Evolutionary conservation across 2,888 invertebrate genomes (phyloP), one percentile per base, ranked within the genome.

Genomic region (Tenthredo distinguenda): DNA sequence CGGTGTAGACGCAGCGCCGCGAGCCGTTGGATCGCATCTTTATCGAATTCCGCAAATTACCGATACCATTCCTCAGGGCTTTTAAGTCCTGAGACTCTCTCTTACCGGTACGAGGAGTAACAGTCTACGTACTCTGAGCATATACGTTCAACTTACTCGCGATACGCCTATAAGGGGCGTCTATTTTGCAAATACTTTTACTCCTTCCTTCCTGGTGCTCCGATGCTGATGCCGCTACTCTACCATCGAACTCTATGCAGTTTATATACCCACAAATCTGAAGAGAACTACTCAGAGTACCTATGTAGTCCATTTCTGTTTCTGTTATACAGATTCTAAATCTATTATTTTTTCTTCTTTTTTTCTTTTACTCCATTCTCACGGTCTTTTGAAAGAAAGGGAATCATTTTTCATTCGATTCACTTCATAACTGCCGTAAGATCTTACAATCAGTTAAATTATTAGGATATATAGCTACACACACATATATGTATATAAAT

Each of bases 31-130:
- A 58, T 84, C 58, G 84, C 83, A 74, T 86, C 87, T 87, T 88
- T 88, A 89, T 88, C 85, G 87, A 82, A 88, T 88, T 88, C 89
- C 87, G 87, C 85, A 87, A 89, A 88, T 88, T 88, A 87, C 86
- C 89, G 87, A 88, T 89, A 88, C 86, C 86, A 82, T 84, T 62
- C 50, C 26, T 76, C 72, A 76, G 37, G 77, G 84, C 83, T 81
- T 83, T 83, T 71, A 71, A 65, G 43, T 68, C 71, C 47, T n/a
- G 47, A 50, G 47, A 34, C 21, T 62, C 81, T 62, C 81, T 37
- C 12, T 21, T 21, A 7, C 15, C 77, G 34, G 31, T 18, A 68
- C 34, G 68, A 34, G 34, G 31, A 68, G 68, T 43, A 74, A 43
- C 74, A 74, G 40, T 40, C 74, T 74, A 74, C 34, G 68, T 68